Conservation (phyloP, 2,888 invertebrate species). For the Eudemis profundana region DNA sequence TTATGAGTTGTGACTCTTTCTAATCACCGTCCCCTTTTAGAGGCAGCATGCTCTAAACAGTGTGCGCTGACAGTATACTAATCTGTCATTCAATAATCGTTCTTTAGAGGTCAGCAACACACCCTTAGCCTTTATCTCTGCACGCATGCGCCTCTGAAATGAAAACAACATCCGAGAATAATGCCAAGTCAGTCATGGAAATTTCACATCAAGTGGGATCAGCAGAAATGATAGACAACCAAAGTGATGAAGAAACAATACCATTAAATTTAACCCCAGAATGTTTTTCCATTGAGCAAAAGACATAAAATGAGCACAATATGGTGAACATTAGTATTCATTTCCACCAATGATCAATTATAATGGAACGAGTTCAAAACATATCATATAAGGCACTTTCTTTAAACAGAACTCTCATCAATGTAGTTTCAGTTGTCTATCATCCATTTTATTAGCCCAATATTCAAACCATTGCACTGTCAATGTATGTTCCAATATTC, state of each 20-base stretch:
- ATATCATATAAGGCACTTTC: too few relatives aligned
- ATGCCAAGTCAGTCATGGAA: slow-evolving; percentile 85
- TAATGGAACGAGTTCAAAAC: too few relatives aligned
- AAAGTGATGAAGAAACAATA: background rate
- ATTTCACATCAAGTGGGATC: slow-evolving; percentile 62
- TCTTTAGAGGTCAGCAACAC: slow-evolving; percentile 78
- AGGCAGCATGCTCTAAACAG: slow-evolving; percentile 84
- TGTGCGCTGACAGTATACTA: slow-evolving; percentile 78
- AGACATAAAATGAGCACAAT: background rate
- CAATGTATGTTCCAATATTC: slow-evolving; percentile 77
- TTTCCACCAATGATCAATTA: background rate
- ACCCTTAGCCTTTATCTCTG: slow-evolving; percentile 82
- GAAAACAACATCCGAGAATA: slow-evolving; percentile 82
- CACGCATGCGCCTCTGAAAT: slow-evolving; percentile 86
- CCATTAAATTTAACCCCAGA: background rate
- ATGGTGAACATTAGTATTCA: background rate
- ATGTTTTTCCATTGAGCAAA: background rate
- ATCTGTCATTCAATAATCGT: slow-evolving; percentile 64
- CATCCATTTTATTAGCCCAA: slow-evolving; percentile 67
- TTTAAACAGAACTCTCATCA: background rate
- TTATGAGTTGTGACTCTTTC: slow-evolving; percentile 26
- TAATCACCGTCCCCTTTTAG: slow-evolving; percentile 54
- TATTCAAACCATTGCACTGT: slow-evolving; percentile 75
- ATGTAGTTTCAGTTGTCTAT: slow-evolving; percentile 44
- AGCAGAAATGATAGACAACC: slow-evolving; percentile 48